Base-by-base conservation (phyloP, 2,888 invertebrate genomes). In the Rotaria magnacalcarata region DNA sequence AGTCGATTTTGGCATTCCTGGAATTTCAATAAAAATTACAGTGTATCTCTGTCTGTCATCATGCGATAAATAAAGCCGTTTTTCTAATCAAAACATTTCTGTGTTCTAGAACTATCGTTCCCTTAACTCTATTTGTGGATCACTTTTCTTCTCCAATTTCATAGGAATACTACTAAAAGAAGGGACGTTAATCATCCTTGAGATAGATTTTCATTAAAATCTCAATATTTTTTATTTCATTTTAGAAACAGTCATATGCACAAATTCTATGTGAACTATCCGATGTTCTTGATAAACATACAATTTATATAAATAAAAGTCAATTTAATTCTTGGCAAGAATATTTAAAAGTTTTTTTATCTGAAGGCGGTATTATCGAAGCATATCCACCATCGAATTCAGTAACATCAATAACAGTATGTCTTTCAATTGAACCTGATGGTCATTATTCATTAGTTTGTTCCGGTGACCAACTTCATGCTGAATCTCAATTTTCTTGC, bases 341-440 rank as follows among this genome's bases (percentile, higher is more conserved):
- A 41, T 47, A 84, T 50, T 47, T 52, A 27, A 34, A 24, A n/a
- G 16, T 50, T 2, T 85, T 52, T 47, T n/a, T 86, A 24, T 85
- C 84, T 86, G 27, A 88, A 90, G 91, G 91, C 87, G 91, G 91
- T n/a, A 89, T 91, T 8, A 89, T 91, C 52, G 91, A 91, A 87
- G 91, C 91, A 1, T 90, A 89, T 87, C 91, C 91, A 8, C 91
- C 91, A 21, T 89, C 90, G 24, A 90, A 91, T 80, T 90, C 90
- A 87, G 89, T 90, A 86, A 91, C 91, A 4, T 89, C 89, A 0
- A 87, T 91, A n/a, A 89, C 90, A 0, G 90, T 89, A 24, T 89
- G 91, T 87, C 89, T 91, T 89, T 87, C 90, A 85, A 90, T 91
- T 74, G 90, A 90, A 85, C 91, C 91, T 2, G 89, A 89, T 86